Base-by-base conservation (phyloP, 1,140 invertebrate species). In the Anagrus nilaparvatae region DNA sequence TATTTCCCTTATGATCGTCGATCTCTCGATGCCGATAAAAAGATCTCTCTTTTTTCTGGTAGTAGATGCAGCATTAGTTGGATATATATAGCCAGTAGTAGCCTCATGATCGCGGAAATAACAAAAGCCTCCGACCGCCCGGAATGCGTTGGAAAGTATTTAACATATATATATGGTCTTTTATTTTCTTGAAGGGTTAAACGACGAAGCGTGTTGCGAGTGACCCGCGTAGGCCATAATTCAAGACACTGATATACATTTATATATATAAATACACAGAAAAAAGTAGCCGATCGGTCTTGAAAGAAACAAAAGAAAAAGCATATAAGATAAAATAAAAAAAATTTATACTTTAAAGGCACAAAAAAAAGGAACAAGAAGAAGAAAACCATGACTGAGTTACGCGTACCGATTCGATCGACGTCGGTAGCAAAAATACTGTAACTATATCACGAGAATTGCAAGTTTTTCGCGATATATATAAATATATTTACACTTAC, bases 191-290 rank as follows among this genome's bases (percentile, higher is more conserved):
- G 2, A 54, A 59, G 56, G 63, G 61, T 64, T 66, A 66, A 66
- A 66, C 61, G 63, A 66, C 63, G 61, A 65, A 66, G 60, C 61
- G 60, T 65, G 63, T 66, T 66, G 61, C 60, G 55, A 63, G 54
- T 63, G 61, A 63, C 60, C 59, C 52, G 53, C 46, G 51, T n/a
- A n/a, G 54, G 50, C 56, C 52, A 65, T 65, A 63, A 63, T 53
- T 65, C 60, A 65, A 58, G 51, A 48, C 43, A 37, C 44, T 46
- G 35, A 24, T 34, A 46, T n/a, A n/a, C n/a, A n/a, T n/a, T n/a
- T n/a, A n/a, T n/a, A n/a, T n/a, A n/a, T n/a, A n/a, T n/a, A n/a
- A n/a, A n/a, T n/a, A n/a, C 47, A 53, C 46, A 51, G 54, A 55
- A 53, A 49, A 50, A 50, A 51, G 48, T 39, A 50, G 38, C 46